phyloP scores from a whole-genome alignment of 2,797 vertebrate genomes.

The Benthosema pterotum region DNA sequence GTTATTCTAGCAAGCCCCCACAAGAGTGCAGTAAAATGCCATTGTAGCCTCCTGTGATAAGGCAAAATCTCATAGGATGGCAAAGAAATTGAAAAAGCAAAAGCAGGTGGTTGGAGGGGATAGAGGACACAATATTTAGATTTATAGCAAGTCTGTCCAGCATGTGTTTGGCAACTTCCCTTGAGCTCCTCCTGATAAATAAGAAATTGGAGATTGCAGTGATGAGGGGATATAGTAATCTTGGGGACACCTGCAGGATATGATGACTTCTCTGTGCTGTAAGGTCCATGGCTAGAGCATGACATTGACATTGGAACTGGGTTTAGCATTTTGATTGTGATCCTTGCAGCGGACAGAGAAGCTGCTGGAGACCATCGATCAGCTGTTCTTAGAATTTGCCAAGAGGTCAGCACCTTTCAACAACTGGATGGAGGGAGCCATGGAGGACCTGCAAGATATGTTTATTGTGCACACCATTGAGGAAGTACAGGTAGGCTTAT shows the following conservation, averaged over 20 bases:
- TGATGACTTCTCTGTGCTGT: conserved; percentile 17
- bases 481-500: conserved; percentile 88
- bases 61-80: neutral
- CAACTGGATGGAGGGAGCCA: conserved; percentile 99
- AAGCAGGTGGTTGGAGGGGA: conserved; percentile 34
- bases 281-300: neutral
- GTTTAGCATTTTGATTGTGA: neutral
- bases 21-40: conserved; percentile 62
- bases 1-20: conserved; percentile 29
- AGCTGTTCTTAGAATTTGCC: conserved; percentile 94
- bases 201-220: conserved; percentile 48
- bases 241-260: conserved; percentile 21
- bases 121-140: conserved; percentile 52
- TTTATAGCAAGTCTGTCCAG: conserved; percentile 31
- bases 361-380: conserved; percentile 94
- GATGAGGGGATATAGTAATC: conserved; percentile 40
- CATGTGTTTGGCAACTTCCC: conserved; percentile 63
- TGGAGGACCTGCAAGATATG: conserved; percentile 99
- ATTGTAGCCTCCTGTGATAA: neutral
- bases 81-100: neutral
- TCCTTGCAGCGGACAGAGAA: conserved; percentile 90
- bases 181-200: conserved; percentile 48
- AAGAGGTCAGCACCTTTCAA: conserved; percentile 97
- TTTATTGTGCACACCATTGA: conserved; percentile 96
- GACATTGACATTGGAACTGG: conserved; percentile 4